Percentiles rank a stretch among this genome's conserved stretches.
Evolutionary conservation across 2,113 vertebrate genomes (phyloP).

Genomic region (Capreolus pygargus): DNA sequence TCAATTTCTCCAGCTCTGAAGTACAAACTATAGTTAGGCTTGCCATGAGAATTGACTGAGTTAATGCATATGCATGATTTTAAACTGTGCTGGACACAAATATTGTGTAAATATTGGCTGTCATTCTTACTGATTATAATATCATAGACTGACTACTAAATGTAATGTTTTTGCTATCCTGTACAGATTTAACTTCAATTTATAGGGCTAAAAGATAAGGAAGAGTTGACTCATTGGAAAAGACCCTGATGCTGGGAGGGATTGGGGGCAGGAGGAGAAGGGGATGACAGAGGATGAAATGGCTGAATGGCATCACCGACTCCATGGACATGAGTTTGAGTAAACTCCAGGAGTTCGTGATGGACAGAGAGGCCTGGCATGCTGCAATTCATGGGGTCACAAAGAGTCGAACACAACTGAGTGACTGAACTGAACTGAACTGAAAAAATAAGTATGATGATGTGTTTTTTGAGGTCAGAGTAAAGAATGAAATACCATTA

Average conservation of each 20-base stretch:
- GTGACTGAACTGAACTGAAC: too few species aligned
- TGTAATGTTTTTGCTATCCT: constrained; percentile 20
- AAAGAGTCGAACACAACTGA: too few species aligned
- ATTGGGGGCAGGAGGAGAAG: too few species aligned
- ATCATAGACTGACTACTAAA: background rate
- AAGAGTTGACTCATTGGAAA: too few species aligned
- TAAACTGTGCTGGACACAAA: background rate
- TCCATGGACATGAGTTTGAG: too few species aligned
- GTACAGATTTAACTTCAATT: constrained; percentile 57
- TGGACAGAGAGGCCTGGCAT: too few species aligned
- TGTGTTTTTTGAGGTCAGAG: background rate
- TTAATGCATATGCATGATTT: background rate
- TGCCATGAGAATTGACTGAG: background rate
- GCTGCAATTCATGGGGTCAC: too few species aligned
- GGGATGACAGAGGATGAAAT: too few species aligned
- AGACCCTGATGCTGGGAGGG: too few species aligned
- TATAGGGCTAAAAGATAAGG: background rate
- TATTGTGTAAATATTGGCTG: background rate
- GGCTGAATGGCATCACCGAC: too few species aligned
- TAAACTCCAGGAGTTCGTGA: too few species aligned
- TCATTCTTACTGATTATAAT: background rate
- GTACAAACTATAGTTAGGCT: background rate
- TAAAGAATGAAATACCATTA: constrained; percentile 3
- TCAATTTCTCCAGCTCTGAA: background rate
- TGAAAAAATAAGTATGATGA: background rate